Base-by-base conservation (phyloP, 1,140 invertebrate genomes). In the Ganaspis sp. region DNA sequence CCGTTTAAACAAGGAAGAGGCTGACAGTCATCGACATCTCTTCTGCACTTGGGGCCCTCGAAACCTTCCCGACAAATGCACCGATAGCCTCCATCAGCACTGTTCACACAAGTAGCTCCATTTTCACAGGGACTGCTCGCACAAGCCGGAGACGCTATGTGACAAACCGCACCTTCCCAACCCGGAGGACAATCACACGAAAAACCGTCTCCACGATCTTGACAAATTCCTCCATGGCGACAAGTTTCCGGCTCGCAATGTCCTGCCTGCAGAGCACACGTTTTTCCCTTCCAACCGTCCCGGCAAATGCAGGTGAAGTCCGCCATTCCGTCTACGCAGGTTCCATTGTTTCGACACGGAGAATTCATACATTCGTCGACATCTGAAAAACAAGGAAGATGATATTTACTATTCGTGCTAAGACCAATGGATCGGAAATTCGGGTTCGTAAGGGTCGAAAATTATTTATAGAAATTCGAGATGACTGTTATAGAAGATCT, bases 271-370 rank as follows among this genome's bases (percentile, higher is more conserved):
- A 94, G 87, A 12, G 93, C 92, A 84, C 95, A 96, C 0, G 94
- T 95, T 84, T 94, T 95, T 80, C 95, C 96, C 89, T 96, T 95
- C 95, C 95, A 96, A n/a, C 94, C 95, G 75, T 94, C 93, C 70
- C 93, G 92, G 87, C 95, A 96, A 74, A 94, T 92, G 85, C 95
- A 96, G 76, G 93, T 93, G 88, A 95, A 96, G 81, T 95, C 93
- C 37, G 94, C 95, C 72, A 95, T 92, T 34, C 92, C 93, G 87
- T 96, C 95, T 23, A 94, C 92, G 88, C 96, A 97, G 42, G 94
- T 95, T 37, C 94, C 95, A 76, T 95, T 95, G 85, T 96, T 96
- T 76, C 93, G 93, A 83, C 96, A 97, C 29, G 95, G 95, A 84
- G 93, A 92, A 53, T 92, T 92, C 71, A 90, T 91, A 87, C 96